Evolutionary conservation across 2,113 vertebrate genomes (phyloP).

Genomic region (Lasiurus cinereus): DNA sequence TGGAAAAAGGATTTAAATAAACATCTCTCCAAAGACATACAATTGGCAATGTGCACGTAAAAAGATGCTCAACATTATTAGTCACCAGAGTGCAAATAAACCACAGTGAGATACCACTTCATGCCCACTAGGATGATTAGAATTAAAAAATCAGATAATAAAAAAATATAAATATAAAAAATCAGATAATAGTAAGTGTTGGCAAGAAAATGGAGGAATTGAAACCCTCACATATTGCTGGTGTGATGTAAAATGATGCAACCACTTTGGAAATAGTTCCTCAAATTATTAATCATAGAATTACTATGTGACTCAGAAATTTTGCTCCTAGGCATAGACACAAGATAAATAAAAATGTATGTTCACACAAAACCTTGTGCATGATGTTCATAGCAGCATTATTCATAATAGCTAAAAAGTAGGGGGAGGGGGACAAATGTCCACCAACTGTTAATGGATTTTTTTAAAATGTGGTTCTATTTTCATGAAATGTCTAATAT

Average conservation of each 20-base stretch:
- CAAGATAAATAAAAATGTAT: slow-evolving; percentile 27
- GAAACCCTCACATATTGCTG: neutral
- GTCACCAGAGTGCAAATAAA: neutral
- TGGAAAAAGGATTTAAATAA: neutral
- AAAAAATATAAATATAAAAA: neutral
- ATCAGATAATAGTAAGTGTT: neutral
- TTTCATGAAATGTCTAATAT: neutral
- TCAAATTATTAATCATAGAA: neutral
- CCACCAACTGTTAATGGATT: neutral
- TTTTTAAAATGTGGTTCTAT: neutral
- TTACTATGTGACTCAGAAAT: neutral
- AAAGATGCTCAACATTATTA: neutral
- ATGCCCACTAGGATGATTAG: neutral
- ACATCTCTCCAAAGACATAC: neutral
- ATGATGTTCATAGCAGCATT: neutral
- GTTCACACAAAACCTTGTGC: neutral
- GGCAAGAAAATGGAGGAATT: neutral
- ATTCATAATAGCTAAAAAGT: neutral
- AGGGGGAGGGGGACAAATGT: neutral
- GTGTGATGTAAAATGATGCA: neutral
- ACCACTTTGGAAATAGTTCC: slow-evolving; percentile 8
- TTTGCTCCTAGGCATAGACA: neutral
- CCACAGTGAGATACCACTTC: neutral
- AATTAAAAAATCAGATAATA: slow-evolving; percentile 1
- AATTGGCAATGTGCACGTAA: neutral